A percentile compares a stretch with the other conserved stretches of the same genome.
phyloP scores from a whole-genome alignment of 1,140 invertebrate species.

The Condylostylus longicornis region DNA sequence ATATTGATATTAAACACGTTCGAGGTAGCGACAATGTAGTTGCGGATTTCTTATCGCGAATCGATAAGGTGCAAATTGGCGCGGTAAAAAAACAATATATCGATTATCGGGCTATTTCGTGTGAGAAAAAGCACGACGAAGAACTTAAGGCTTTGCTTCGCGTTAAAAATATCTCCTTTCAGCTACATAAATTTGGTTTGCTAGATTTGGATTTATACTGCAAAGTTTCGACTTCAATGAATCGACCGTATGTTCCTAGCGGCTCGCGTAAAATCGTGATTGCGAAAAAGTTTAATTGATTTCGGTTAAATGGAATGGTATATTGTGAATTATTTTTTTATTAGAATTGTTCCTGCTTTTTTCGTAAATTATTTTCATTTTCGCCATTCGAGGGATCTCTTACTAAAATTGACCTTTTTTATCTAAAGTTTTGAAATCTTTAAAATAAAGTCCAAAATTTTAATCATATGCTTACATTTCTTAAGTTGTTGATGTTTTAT shows the following conservation, averaged over 20 bases:
- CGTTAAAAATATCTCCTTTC: neutral
- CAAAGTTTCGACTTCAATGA: neutral
- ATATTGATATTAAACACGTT: conserved; percentile 11
- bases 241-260: neutral
- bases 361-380: too few relatives aligned
- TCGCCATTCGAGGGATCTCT: too few relatives aligned
- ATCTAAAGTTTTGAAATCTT: too few relatives aligned
- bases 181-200: neutral
- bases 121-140: neutral
- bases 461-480: too few relatives aligned
- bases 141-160: neutral
- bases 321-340: too few relatives aligned
- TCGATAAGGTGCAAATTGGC: too few relatives aligned
- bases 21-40: neutral
- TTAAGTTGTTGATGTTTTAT: too few relatives aligned
- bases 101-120: neutral
- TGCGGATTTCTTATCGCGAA: neutral
- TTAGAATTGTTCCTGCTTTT: too few relatives aligned
- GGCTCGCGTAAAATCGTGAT: neutral
- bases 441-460: too few relatives aligned
- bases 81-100: neutral
- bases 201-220: neutral
- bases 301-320: too few relatives aligned
- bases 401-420: too few relatives aligned
- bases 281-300: too few relatives aligned